Evolutionary conservation across 2,113 vertebrate genomes (phyloP).

Genomic region (Nyctereutes procyonoides): DNA sequence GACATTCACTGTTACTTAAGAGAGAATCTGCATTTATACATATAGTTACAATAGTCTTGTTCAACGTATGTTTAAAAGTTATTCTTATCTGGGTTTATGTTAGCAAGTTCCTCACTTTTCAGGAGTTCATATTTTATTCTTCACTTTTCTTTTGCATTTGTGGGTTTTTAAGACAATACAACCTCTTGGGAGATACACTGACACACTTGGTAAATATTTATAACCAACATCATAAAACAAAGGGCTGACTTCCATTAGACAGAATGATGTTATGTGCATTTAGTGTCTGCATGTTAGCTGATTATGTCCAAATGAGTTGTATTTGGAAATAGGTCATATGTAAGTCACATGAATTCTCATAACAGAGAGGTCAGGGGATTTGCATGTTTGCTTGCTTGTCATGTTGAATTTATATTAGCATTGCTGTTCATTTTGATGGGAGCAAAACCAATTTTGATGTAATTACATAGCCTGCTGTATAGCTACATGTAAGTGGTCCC

Average conservation of each 20-base stretch:
- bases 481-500: not conserved
- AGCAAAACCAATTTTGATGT: not conserved
- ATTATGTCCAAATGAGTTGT: conserved; percentile 39
- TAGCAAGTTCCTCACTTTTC: not conserved
- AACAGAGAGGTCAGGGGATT: conserved; percentile 22
- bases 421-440: conserved; percentile 42
- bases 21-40: not conserved
- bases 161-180: not conserved
- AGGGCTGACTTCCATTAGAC: conserved; percentile 55
- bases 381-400: conserved; percentile 10
- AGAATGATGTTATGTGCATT: not conserved
- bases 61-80: conserved; percentile 35
- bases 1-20: not conserved
- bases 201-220: conserved; percentile 54
- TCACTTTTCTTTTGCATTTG: conserved; percentile 47
- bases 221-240: conserved; percentile 51
- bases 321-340: conserved; percentile 24
- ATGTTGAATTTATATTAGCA: conserved; percentile 15
- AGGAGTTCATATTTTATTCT: conserved; percentile 32
- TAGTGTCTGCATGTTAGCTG: conserved; percentile 34
- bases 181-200: conserved; percentile 4
- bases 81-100: not conserved
- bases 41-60: not conserved
- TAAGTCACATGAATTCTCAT: not conserved
- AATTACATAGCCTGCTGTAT: not conserved